Conservation (phyloP, 2,113 vertebrate genomes). For the Jacana jacana region DNA sequence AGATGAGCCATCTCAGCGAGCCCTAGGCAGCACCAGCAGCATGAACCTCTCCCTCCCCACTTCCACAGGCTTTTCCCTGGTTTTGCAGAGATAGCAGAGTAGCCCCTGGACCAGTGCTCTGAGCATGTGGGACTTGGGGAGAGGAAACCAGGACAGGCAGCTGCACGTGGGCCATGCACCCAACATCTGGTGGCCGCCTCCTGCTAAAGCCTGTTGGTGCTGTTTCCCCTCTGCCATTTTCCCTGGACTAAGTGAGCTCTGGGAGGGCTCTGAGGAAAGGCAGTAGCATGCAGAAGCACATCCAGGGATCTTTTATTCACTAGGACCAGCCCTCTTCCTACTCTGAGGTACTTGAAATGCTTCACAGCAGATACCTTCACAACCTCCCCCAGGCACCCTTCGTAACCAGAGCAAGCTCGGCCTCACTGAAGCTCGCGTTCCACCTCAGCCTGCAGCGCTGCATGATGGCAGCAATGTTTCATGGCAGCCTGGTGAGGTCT, state of each 20-base stretch:
- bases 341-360: neutral
- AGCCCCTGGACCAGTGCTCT: neutral
- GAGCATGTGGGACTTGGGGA: rapidly evolving
- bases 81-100: neutral
- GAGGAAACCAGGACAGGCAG: neutral
- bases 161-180: neutral
- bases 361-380: neutral
- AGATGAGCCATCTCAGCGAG: neutral
- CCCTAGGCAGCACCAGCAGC: neutral
- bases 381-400: neutral
- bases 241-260: neutral
- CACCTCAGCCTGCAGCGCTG: neutral
- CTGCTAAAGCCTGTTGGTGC: neutral
- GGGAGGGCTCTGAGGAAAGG: neutral
- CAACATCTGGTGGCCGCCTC: neutral
- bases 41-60: neutral
- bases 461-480: neutral
- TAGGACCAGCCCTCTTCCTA: neutral
- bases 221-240: neutral
- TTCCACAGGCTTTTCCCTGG: neutral
- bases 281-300: neutral
- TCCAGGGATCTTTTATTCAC: neutral
- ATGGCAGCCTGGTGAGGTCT: neutral
- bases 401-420: neutral
- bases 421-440: neutral